Conservation (phyloP, 2,888 invertebrate genomes). For the Metacarcinus magister region DNA sequence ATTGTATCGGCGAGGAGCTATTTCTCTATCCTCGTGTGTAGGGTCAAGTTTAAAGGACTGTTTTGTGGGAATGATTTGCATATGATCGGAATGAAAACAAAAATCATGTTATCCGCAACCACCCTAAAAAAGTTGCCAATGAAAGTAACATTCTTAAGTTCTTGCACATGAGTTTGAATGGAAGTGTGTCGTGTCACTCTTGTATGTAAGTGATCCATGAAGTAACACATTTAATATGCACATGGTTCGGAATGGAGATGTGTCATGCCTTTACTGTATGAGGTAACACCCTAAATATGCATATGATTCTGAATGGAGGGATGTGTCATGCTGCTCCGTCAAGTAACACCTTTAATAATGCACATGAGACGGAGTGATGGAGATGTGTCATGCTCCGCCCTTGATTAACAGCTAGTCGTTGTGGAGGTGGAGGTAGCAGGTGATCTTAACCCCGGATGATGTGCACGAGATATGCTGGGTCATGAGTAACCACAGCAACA, state of each 20-base stretch:
- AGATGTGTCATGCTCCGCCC: background rate
- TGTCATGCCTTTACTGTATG: background rate
- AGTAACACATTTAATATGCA: constrained; percentile 5
- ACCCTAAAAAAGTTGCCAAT: background rate
- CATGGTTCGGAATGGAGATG: background rate
- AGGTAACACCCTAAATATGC: constrained; percentile 9
- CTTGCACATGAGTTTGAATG: background rate
- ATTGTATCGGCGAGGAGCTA: background rate
- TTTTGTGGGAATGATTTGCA: background rate
- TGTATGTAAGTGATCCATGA: background rate
- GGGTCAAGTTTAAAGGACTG: background rate
- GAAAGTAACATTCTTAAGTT: background rate
- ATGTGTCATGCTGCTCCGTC: background rate
- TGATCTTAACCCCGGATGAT: background rate
- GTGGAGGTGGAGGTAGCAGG: background rate
- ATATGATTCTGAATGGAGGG: background rate
- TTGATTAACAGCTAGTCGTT: background rate
- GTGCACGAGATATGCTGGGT: constrained; percentile 1
- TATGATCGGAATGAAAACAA: background rate
- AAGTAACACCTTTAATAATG: background rate
- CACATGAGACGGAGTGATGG: background rate
- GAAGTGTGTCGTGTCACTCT: background rate
- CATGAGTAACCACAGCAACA: background rate
- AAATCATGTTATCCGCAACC: background rate
- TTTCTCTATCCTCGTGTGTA: background rate